Evolutionary conservation across 2,888 invertebrate genomes (phyloP).

Genomic region (Julus scandinavius): DNA sequence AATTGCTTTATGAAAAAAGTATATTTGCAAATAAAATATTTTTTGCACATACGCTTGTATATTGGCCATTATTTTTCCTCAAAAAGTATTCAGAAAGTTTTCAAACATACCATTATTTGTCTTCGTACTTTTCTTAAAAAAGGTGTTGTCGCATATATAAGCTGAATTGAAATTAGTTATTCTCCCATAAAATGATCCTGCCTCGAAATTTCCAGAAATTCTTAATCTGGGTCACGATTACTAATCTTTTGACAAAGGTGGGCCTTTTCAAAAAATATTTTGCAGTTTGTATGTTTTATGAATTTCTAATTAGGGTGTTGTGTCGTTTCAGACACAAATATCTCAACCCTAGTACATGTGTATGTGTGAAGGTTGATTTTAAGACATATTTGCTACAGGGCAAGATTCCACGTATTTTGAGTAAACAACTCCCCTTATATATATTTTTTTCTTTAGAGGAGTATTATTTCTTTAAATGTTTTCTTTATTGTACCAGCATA

Average conservation of each 20-base stretch:
- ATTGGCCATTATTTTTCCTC: too few species aligned
- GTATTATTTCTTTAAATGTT: neutral
- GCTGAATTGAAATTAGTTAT: neutral
- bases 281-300: slow-evolving; percentile 4
- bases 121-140: neutral
- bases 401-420: neutral
- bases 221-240: slow-evolving; percentile 8
- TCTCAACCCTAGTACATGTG: neutral
- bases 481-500: neutral
- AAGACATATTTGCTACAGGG: neutral
- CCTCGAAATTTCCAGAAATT: neutral
- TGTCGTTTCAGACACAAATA: neutral
- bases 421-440: slow-evolving; percentile 4
- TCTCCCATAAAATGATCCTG: neutral
- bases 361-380: neutral
- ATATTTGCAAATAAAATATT: too few species aligned
- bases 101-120: neutral
- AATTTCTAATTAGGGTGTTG: slow-evolving; percentile 30
- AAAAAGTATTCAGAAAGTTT: too few species aligned
- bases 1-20: too few species aligned
- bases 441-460: too few species aligned
- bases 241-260: neutral
- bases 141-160: neutral
- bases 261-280: neutral
- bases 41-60: too few species aligned